phyloP scores from a whole-genome alignment of 2,797 vertebrate genomes.

The Sylvia borin region DNA sequence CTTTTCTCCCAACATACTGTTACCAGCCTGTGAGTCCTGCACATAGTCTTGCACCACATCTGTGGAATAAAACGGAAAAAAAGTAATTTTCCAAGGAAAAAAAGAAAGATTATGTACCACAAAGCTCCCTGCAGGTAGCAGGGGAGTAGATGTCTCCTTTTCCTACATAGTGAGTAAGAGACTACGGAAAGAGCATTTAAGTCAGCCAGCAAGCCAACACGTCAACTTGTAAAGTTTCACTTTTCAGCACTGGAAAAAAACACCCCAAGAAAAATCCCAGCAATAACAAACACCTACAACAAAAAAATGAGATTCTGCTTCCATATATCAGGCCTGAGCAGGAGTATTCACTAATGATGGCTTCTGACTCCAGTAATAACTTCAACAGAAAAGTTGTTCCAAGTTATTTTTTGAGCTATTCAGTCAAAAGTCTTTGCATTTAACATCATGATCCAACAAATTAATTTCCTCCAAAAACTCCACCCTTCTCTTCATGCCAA shows the following conservation, averaged over 20 bases:
- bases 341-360: not conserved
- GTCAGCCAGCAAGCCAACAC: not conserved
- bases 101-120: not conserved
- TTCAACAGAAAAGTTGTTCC: not conserved
- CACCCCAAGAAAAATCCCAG: not conserved
- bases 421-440: not conserved
- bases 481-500: constrained; percentile 18
- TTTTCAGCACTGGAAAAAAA: not conserved
- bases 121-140: not conserved
- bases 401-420: not conserved
- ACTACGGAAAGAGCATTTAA: not conserved
- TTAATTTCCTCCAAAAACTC: not conserved
- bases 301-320: constrained; percentile 8
- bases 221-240: not conserved
- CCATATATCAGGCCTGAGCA: not conserved
- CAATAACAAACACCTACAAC: not conserved
- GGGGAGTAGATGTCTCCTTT: not conserved
- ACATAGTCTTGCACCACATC: not conserved
- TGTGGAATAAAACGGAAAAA: not conserved
- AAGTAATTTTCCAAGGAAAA: not conserved
- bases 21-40: not conserved
- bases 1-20: not conserved
- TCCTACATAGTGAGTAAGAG: not conserved
- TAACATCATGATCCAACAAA: not conserved
- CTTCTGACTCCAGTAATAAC: not conserved